These are phyloP conservation scores for Cantharis flavilabris DNA, from an alignment of 2,888 invertebrate species.

Conservation along the genomic window DNA sequence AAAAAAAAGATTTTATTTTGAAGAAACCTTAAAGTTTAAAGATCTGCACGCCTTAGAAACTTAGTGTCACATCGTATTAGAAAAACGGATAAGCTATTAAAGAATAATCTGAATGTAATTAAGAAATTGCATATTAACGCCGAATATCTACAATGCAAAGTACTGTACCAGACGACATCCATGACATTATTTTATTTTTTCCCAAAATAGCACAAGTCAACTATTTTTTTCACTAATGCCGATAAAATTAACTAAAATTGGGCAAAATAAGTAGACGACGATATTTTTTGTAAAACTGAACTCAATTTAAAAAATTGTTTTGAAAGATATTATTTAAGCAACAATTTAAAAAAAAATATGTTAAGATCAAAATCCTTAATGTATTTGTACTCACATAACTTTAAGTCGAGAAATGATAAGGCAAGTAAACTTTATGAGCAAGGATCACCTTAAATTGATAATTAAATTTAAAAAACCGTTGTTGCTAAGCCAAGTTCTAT, in stretches of 20 bases:
- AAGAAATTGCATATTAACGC: constrained; percentile 15
- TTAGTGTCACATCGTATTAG: constrained; percentile 13
- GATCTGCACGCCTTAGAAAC: constrained; percentile 9
- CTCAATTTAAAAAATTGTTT: not conserved
- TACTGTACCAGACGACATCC: constrained; percentile 12
- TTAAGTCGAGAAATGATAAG: not conserved
- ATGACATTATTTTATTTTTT: not conserved
- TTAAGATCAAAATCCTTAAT: not conserved
- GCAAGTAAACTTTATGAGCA: not conserved
- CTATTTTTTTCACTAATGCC: not conserved
- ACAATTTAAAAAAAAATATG: not conserved
- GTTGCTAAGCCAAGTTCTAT: constrained; percentile 30
- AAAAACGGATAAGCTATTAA: not conserved
- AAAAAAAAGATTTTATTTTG: not conserved
- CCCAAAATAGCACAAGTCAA: not conserved
- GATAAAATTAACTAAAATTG: not conserved
- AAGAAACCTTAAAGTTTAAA: not conserved
- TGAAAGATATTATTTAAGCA: not conserved
- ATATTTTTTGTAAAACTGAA: not conserved
- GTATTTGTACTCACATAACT: not conserved
- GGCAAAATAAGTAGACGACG: not conserved
- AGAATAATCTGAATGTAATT: constrained; percentile 27
- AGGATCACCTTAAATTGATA: constrained; percentile 4
- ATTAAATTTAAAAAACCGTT: constrained; percentile 2
- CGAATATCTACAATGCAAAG: constrained; percentile 19